Conservation (phyloP, 1,140 invertebrate species). For the Radopholus similis region DNA sequence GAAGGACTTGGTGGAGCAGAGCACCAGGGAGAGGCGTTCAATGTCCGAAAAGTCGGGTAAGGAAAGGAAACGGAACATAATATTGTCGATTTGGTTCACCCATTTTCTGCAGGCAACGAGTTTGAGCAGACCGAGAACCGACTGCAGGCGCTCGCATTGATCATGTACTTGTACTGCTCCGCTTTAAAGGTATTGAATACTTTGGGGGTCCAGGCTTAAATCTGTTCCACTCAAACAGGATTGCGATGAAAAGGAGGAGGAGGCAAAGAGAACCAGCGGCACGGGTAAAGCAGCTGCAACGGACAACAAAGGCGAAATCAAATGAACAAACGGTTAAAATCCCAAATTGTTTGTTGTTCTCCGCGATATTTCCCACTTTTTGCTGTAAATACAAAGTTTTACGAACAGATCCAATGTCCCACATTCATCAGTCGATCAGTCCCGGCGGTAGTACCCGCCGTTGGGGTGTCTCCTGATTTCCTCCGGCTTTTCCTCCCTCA, state of each 20-base stretch:
- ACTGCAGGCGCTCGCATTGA: constrained; percentile 72
- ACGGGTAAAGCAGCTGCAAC: neutral
- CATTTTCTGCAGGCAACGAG: constrained; percentile 63
- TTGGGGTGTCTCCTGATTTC: neutral
- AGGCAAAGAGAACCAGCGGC: neutral
- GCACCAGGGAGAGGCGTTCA: constrained; percentile 6
- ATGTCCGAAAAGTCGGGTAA: constrained; percentile 62
- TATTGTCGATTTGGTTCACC: constrained; percentile 69
- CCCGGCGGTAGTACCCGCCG: neutral
- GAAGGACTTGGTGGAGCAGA: constrained; percentile 11
- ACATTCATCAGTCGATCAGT: too few species aligned
- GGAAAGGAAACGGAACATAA: constrained; percentile 70
- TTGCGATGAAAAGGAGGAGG: constrained; percentile 24
- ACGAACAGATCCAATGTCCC: too few species aligned
- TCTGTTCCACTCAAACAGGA: constrained; percentile 1
- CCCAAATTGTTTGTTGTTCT: neutral
- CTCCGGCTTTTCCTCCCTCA: too few species aligned
- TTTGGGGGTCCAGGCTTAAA: neutral
- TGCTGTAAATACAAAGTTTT: too few species aligned
- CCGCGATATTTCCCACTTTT: neutral
- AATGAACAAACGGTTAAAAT: neutral
- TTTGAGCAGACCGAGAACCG: constrained; percentile 63
- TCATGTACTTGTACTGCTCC: constrained; percentile 80
- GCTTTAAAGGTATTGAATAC: constrained; percentile 48
- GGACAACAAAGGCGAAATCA: neutral